Percentiles rank a stretch among this genome's conserved stretches.
Evolutionary conservation across 2,797 vertebrate genomes (phyloP).

Genomic region (Carcharodon carcharias): DNA sequence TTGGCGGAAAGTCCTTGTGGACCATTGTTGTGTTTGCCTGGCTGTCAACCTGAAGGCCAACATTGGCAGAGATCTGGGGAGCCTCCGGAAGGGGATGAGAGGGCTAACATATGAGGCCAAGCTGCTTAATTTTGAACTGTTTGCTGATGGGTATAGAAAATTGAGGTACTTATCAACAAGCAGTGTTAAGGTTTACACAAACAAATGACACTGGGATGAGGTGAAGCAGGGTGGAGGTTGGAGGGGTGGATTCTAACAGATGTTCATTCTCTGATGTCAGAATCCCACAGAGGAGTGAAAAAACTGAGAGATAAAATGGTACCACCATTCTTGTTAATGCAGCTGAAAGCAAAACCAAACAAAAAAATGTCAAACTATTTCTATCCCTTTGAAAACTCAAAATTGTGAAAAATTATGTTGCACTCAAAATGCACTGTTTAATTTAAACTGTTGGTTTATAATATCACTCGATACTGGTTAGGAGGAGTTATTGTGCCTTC

Average conservation of each 20-base stretch:
- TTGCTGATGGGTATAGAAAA: background rate
- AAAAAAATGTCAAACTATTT: background rate
- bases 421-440: background rate
- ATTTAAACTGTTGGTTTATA: background rate
- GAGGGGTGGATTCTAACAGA: background rate
- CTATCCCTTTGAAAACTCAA: background rate
- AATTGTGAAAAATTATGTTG: background rate
- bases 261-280: background rate
- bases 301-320: background rate
- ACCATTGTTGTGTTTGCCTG: background rate
- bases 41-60: background rate
- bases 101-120: background rate
- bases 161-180: background rate
- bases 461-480: background rate
- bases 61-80: background rate
- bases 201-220: background rate
- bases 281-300: background rate
- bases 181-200: background rate
- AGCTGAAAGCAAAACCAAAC: background rate
- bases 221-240: background rate
- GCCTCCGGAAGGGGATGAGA: background rate
- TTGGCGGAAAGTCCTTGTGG: background rate
- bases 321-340: background rate
- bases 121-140: background rate
- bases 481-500: background rate